phyloP scores from a whole-genome alignment of 2,113 vertebrate species.

The Aramus guarauna region DNA sequence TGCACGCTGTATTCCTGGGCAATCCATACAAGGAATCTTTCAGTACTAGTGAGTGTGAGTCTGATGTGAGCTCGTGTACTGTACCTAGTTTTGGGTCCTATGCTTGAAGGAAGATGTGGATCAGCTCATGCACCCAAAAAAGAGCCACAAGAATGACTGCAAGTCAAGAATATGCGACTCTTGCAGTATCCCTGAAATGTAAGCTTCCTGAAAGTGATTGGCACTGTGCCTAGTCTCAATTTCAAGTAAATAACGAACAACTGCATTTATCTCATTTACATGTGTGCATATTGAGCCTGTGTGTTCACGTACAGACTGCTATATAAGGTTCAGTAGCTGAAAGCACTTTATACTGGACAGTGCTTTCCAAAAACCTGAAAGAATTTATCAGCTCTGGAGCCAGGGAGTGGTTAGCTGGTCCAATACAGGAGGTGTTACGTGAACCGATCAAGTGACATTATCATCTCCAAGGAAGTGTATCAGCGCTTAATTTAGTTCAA shows the following conservation, averaged over 20 bases:
- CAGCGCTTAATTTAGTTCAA: not conserved
- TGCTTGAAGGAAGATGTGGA: not conserved
- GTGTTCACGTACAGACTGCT: not conserved
- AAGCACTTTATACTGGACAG: not conserved
- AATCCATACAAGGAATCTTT: not conserved
- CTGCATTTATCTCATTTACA: not conserved
- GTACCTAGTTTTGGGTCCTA: not conserved
- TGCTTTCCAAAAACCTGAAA: not conserved
- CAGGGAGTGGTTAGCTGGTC: not conserved
- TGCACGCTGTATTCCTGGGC: not conserved
- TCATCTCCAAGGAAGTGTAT: not conserved
- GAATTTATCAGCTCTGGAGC: not conserved
- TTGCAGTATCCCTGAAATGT: not conserved
- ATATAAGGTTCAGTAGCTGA: not conserved
- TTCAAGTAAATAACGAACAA: not conserved
- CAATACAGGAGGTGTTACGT: rapidly evolving
- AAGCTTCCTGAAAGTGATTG: not conserved
- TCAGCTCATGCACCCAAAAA: not conserved
- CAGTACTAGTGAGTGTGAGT: no score
- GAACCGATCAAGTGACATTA: not conserved
- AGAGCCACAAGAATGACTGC: not conserved
- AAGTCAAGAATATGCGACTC: not conserved
- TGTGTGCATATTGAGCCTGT: not conserved
- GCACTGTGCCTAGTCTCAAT: not conserved
- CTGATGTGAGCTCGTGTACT: not conserved